Conservation (phyloP, 2,888 invertebrate genomes). For the Keiferia lycopersicella region DNA sequence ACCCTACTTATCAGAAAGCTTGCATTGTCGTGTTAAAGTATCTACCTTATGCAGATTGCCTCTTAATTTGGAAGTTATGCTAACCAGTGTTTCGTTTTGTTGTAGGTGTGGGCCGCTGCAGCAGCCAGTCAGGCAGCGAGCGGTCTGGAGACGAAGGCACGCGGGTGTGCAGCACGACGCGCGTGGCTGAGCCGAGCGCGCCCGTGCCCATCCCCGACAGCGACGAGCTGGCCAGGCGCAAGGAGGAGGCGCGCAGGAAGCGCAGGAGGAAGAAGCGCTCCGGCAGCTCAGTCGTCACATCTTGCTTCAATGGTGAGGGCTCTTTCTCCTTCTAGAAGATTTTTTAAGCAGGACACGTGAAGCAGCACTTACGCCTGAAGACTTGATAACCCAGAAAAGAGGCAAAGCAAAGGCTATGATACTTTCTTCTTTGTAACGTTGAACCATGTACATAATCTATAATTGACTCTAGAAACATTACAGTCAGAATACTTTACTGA, state of each 20-base stretch:
- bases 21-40: too few relatives aligned
- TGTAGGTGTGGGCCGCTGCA: constrained; percentile 76
- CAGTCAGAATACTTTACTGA: too few relatives aligned
- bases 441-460: too few relatives aligned
- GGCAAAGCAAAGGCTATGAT: too few relatives aligned
- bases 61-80: not conserved
- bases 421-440: too few relatives aligned
- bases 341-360: not conserved
- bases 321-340: not conserved
- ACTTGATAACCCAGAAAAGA: too few relatives aligned
- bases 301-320: constrained; percentile 84
- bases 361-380: not conserved
- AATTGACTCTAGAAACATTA: too few relatives aligned
- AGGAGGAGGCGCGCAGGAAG: constrained; percentile 93
- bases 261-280: constrained; percentile 95
- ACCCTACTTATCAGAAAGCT: too few relatives aligned
- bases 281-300: constrained; percentile 92
- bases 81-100: constrained; percentile 25
- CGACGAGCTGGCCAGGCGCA: constrained; percentile 87
- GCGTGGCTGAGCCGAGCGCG: constrained; percentile 73
- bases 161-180: constrained; percentile 61
- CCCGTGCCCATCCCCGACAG: constrained; percentile 82
- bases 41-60: not conserved
- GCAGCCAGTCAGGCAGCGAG: constrained; percentile 81
- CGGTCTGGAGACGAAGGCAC: constrained; percentile 71